Conservation (phyloP, 2,113 vertebrate species). For the Meriones unguiculatus region DNA sequence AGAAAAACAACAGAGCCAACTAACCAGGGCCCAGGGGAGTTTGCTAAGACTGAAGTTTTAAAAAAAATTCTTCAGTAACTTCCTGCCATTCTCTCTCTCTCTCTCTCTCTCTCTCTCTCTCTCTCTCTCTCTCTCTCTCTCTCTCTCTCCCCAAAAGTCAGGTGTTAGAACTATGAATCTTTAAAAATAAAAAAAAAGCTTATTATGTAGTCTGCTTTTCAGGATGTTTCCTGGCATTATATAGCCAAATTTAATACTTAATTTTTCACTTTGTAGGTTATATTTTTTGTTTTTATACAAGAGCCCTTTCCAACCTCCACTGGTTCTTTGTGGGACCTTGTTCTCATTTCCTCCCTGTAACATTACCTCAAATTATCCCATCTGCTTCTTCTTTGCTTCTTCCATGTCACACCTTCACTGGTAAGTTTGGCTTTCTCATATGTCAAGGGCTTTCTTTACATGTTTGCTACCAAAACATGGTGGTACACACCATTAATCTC, state of each 20-base stretch:
- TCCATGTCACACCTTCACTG: background rate
- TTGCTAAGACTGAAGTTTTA: too few species aligned
- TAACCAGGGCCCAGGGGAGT: too few species aligned
- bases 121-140: background rate
- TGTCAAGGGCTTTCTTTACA: background rate
- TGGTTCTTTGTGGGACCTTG: too few species aligned
- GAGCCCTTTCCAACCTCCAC: background rate
- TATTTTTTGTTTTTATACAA: background rate
- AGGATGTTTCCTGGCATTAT: background rate
- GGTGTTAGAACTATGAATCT: background rate
- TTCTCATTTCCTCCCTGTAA: background rate
- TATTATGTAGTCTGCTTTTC: background rate
- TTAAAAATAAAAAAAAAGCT: background rate
- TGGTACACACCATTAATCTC: background rate
- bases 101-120: background rate
- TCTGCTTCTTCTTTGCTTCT: background rate
- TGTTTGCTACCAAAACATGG: background rate
- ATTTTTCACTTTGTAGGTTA: background rate
- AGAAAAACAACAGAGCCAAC: too few species aligned
- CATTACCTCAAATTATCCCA: background rate
- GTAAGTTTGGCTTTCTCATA: background rate
- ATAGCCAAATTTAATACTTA: background rate
- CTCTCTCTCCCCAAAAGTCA: background rate
- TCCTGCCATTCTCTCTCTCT: background rate
- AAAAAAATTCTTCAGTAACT: background rate